Evolutionary conservation across 2,888 invertebrate genomes (phyloP).

Genomic region (Acanthoscelides obtectus): DNA sequence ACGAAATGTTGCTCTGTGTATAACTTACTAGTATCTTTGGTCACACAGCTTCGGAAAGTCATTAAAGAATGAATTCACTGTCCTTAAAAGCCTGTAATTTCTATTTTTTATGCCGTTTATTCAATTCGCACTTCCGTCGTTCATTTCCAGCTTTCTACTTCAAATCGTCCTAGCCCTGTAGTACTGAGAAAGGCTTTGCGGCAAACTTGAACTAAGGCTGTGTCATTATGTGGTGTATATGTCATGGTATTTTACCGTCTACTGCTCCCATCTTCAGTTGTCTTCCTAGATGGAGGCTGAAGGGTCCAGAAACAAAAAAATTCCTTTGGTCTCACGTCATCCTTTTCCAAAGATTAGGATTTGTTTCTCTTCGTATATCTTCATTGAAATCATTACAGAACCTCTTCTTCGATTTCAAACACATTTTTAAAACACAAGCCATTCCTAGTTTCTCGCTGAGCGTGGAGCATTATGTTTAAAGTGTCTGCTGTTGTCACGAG

Average conservation of each 20-base stretch:
- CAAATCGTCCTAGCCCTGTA: slow-evolving; percentile 5
- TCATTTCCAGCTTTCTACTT: not conserved
- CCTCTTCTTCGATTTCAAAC: no score
- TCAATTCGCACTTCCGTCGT: not conserved
- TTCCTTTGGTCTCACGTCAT: not conserved
- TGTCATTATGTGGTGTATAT: slow-evolving; percentile 7
- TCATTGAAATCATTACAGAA: no score
- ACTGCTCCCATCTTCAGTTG: slow-evolving; percentile 1
- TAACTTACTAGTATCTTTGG: slow-evolving; percentile 22
- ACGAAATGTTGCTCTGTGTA: slow-evolving; percentile 22
- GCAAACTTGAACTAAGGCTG: slow-evolving; percentile 5
- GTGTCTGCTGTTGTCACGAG: no score
- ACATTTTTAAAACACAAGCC: no score
- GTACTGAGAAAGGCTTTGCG: slow-evolving; percentile 8
- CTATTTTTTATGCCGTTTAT: not conserved
- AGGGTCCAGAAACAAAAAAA: slow-evolving; percentile 1
- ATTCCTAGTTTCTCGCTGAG: no score
- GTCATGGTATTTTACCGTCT: slow-evolving; percentile 3
- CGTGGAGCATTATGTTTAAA: no score
- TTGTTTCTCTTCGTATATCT: no score
- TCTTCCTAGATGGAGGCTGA: slow-evolving; percentile 5
- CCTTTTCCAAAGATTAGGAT: no score
- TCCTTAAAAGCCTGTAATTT: not conserved
- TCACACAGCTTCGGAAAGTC: slow-evolving; percentile 24
- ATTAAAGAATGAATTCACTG: slow-evolving; percentile 16